Evolutionary conservation across 53 echinoderm and acorn worm species (phyloP).

Genomic region (Arbacia lixula): DNA sequence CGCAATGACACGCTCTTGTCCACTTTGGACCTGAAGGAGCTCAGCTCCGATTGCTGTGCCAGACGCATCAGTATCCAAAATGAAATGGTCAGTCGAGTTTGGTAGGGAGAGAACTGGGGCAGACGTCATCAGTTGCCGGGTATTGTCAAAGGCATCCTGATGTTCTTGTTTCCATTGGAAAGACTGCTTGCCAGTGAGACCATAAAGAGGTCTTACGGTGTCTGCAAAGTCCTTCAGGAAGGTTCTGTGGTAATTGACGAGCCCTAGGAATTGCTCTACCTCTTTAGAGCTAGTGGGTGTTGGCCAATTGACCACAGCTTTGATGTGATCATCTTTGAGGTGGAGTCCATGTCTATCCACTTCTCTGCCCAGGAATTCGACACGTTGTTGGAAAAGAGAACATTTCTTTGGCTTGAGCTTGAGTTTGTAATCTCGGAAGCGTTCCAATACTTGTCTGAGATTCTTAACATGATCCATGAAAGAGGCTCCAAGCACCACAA

Average conservation of each 20-base stretch:
- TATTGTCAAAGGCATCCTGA: constrained; percentile 52
- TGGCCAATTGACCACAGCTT: constrained; percentile 47
- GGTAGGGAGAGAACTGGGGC: constrained; percentile 61
- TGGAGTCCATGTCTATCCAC: constrained; percentile 20
- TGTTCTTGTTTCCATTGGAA: constrained; percentile 44
- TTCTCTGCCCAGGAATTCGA: constrained; percentile 47
- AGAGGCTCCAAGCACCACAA: constrained; percentile 45
- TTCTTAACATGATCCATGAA: constrained; percentile 52
- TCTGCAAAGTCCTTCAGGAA: constrained; percentile 48
- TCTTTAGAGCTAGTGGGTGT: constrained; percentile 33
- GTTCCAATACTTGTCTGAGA: constrained; percentile 40
- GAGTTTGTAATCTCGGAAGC: constrained; percentile 30
- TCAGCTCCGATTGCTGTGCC: constrained; percentile 57
- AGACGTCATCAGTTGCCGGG: constrained; percentile 24
- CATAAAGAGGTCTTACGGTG: constrained; percentile 20
- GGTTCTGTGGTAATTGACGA: constrained; percentile 40
- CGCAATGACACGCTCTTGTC: constrained; percentile 56
- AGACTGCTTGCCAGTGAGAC: constrained; percentile 21
- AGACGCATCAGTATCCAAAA: constrained; percentile 70
- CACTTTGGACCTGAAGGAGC: constrained; percentile 60
- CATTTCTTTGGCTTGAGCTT: constrained; percentile 61
- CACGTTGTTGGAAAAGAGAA: constrained; percentile 36
- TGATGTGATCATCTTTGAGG: constrained; percentile 13
- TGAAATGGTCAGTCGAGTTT: too few species aligned
- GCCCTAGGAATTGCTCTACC: constrained; percentile 38